Evolutionary conservation across 1,140 invertebrate species (phyloP), one percentile per base, ranked within the genome.

Genomic region (Lordiphosa stackelbergi): DNA sequence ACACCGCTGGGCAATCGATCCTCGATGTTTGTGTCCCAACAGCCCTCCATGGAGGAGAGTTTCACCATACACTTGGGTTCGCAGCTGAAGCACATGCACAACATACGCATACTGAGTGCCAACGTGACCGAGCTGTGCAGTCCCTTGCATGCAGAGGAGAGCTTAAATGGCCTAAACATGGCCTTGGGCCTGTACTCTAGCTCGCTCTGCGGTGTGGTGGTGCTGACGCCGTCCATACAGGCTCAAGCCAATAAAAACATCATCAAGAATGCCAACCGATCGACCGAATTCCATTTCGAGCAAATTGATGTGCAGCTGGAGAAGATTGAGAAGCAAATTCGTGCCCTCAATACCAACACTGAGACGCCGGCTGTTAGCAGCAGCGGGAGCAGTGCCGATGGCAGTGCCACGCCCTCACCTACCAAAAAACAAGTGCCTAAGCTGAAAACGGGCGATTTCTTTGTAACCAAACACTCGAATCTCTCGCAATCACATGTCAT

Each of bases 21-120:
- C 5, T 86, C 87, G 1, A 88, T 88, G 86, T 88, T 88, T 42
- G 65, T 84, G n/a, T 77, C 84, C 4, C 81, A 70, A 61, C 81
- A 85, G 40, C 88, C 85, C 13, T 88, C 81, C 5, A 86, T 95
- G 74, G 96, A 98, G 89, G 97, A 98, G 90, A 98, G 97, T 89
- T 98, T 98, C 86, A 99, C 97, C 10, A 98, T 98, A 74, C 96
- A 98, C 90, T 90, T 98, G 53, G 97, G 97, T 56, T 96, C 97
- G 2, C 98, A 99, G 89, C 92, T 99, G 89, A 99, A 99, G 89
- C 96, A 98, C 84, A 99, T 97, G 90, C 97, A 99, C 88, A 99
- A 99, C 89, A 94, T 99, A 66, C 90, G 97, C 47, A 93, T 99
- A 52, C 89, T 98, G 5, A 94, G 95, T 62, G 93, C 93, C 8